Percentiles rank a stretch among this genome's conserved stretches.
Conservation (phyloP, 1,140 invertebrate genomes). For the Papilio xuthus region DNA sequence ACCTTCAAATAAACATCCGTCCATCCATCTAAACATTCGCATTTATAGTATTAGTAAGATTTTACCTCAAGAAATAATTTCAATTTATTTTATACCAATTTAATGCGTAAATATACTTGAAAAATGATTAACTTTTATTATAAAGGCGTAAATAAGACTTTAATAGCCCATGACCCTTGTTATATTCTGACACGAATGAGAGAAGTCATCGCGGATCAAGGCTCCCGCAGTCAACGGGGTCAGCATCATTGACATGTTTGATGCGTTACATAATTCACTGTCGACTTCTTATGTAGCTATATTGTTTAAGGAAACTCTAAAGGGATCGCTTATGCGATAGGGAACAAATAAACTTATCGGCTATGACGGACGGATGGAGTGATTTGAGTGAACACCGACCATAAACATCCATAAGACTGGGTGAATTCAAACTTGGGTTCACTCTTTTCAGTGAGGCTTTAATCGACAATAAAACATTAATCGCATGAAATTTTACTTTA, state of each 20-base stretch:
- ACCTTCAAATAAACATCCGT: too few species aligned
- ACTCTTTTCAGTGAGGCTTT: too few species aligned
- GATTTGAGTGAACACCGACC: too few species aligned
- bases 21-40: too few species aligned
- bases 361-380: too few species aligned
- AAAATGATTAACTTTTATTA: constrained; percentile 23
- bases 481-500: too few species aligned
- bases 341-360: not conserved
- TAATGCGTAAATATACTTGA: constrained; percentile 1
- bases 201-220: constrained; percentile 26
- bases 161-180: constrained; percentile 28
- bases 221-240: constrained; percentile 11
- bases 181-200: constrained; percentile 29
- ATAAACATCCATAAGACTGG: too few species aligned
- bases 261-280: constrained; percentile 20
- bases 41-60: too few species aligned
- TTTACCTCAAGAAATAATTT: too few species aligned
- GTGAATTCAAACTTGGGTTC: too few species aligned
- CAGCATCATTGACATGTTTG: constrained; percentile 33
- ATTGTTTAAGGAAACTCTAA: not conserved
- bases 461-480: too few species aligned
- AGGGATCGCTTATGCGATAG: not conserved
- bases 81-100: too few species aligned
- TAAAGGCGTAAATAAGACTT: constrained; percentile 27
- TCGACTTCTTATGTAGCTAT: not conserved